These are phyloP conservation scores for Maconellicoccus hirsutus DNA, from an alignment of 1,140 invertebrate genomes.

Conservation along the genomic window DNA sequence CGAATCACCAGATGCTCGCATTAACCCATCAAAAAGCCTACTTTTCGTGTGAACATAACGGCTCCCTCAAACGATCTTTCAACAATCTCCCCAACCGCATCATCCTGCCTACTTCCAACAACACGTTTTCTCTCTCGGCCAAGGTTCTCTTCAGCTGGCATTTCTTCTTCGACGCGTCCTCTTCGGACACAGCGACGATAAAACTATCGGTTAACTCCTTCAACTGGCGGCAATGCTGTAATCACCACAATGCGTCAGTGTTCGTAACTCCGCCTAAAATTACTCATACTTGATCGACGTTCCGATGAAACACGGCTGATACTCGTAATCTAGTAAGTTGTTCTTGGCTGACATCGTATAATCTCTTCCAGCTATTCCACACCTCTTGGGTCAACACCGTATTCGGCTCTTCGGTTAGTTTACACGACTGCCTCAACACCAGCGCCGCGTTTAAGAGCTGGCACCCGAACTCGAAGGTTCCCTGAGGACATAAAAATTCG, in stretches of 20 bases:
- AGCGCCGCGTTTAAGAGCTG: conserved; percentile 62
- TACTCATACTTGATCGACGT: conserved; percentile 50
- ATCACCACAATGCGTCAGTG: conserved; percentile 25
- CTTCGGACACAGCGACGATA: conserved; percentile 33
- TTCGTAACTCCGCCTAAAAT: background rate
- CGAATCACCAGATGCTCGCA: too few relatives aligned
- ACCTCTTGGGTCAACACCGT: conserved; percentile 42
- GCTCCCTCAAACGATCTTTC: conserved; percentile 52
- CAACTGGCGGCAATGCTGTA: conserved; percentile 45
- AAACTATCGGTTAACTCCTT: conserved; percentile 41
- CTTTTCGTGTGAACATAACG: conserved; percentile 39
- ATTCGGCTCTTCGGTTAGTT: conserved; percentile 48
- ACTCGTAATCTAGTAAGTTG: conserved; percentile 62
- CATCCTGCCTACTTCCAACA: conserved; percentile 60
- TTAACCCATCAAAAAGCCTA: too few relatives aligned
- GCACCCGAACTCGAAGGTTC: conserved; percentile 66
- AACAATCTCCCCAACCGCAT: conserved; percentile 54
- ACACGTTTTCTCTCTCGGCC: conserved; percentile 49
- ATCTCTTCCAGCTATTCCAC: conserved; percentile 53
- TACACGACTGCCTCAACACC: conserved; percentile 57
- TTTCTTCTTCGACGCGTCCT: conserved; percentile 28
- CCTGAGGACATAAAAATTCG: conserved; percentile 37
- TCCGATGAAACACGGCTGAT: conserved; percentile 61
- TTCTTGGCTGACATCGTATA: conserved; percentile 58
- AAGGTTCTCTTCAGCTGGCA: conserved; percentile 32